These are phyloP conservation scores for Elysia chlorotica DNA, from an alignment of 1,140 invertebrate species.

Conservation along the genomic window DNA sequence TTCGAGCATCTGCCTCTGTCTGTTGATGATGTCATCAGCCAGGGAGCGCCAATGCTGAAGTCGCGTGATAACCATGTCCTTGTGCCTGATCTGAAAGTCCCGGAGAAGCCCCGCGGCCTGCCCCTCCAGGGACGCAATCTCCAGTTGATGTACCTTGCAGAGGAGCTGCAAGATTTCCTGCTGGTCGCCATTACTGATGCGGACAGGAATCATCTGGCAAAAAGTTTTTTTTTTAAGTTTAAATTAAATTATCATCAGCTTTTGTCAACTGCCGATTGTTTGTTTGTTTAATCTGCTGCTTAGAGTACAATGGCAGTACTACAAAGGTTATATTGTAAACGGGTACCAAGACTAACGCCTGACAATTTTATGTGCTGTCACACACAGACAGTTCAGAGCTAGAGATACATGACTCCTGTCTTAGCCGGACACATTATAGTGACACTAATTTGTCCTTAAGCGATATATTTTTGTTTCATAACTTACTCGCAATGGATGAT, in stretches of 20 bases:
- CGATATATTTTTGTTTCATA: too few relatives aligned
- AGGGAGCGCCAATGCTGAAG: constrained; percentile 83
- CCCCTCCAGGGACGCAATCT: constrained; percentile 88
- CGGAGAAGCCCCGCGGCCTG: constrained; percentile 83
- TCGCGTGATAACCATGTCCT: constrained; percentile 82
- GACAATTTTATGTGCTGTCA: too few relatives aligned
- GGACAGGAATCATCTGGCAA: constrained; percentile 77
- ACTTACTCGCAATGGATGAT: too few relatives aligned
- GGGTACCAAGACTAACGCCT: too few relatives aligned
- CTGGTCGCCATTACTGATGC: constrained; percentile 84
- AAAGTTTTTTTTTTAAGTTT: background rate
- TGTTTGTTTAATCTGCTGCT: background rate
- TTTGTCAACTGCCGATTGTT: background rate
- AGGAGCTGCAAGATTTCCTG: constrained; percentile 82
- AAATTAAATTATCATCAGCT: background rate
- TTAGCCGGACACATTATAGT: too few relatives aligned
- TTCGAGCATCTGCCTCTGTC: constrained; percentile 85
- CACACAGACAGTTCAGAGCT: too few relatives aligned
- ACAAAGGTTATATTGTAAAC: too few relatives aligned
- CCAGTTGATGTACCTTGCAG: constrained; percentile 84
- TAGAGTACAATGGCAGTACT: too few relatives aligned
- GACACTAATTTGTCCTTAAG: too few relatives aligned
- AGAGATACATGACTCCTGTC: too few relatives aligned
- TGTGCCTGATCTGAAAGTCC: constrained; percentile 81
- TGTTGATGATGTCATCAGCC: constrained; percentile 88